A percentile compares a stretch with the other conserved stretches of the same genome.
These are phyloP conservation scores for Sinodicranocentrus sp. DNA, from an alignment of 2,888 invertebrate genomes.

Conservation along the genomic window DNA sequence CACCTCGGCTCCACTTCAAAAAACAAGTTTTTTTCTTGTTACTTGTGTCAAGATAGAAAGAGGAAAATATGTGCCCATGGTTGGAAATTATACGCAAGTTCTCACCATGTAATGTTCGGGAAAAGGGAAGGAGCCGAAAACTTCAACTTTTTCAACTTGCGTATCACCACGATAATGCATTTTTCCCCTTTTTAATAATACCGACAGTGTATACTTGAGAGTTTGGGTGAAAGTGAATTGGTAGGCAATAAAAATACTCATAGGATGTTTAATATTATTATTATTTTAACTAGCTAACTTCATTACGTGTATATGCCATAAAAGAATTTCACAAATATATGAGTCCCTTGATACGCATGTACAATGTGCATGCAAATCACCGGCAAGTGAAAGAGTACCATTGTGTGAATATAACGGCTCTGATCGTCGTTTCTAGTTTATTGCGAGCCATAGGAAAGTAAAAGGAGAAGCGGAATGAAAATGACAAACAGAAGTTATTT, in stretches of 20 bases:
- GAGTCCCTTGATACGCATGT: too few relatives aligned
- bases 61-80: background rate
- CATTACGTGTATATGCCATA: slow-evolving; percentile 25
- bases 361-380: too few relatives aligned
- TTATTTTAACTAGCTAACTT: background rate
- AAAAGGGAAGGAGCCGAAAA: background rate
- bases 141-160: too few relatives aligned
- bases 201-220: background rate
- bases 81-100: background rate
- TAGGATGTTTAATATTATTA: background rate
- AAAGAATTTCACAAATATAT: slow-evolving; percentile 49
- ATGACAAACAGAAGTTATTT: too few relatives aligned
- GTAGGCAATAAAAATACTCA: slow-evolving; percentile 10
- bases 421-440: too few relatives aligned
- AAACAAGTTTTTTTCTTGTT: background rate
- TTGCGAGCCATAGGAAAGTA: too few relatives aligned
- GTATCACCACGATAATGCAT: too few relatives aligned
- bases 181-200: background rate
- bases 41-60: too few relatives aligned
- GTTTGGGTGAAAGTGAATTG: background rate
- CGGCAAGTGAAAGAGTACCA: too few relatives aligned
- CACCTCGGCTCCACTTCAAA: slow-evolving; percentile 12
- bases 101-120: background rate
- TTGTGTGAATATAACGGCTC: too few relatives aligned
- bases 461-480: too few relatives aligned